Evolutionary conservation across 1,140 invertebrate species (phyloP).

Genomic region (Piezodorus guildinii): DNA sequence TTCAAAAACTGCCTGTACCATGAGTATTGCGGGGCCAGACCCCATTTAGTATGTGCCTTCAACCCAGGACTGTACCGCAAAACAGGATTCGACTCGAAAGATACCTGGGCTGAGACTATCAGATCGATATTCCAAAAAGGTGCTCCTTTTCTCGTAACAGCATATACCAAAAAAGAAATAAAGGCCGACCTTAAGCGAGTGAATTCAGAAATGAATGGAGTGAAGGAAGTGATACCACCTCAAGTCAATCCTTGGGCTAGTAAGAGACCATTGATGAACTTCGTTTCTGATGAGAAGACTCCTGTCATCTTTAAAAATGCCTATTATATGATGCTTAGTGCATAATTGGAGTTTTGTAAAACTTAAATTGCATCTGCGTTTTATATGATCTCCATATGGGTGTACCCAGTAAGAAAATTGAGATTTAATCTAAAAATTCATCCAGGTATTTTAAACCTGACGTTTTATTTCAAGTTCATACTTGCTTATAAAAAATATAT

Average conservation of each 20-base stretch:
- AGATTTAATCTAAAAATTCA: no score
- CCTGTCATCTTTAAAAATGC: slow-evolving; percentile 19
- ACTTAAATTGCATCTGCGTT: no score
- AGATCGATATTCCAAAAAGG: neutral
- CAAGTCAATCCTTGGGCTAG: slow-evolving; percentile 11
- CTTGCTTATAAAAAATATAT: no score
- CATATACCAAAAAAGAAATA: slow-evolving; percentile 14
- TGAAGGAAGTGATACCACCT: neutral
- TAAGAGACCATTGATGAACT: slow-evolving; percentile 14
- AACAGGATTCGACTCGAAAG: neutral
- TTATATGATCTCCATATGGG: no score
- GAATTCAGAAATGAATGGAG: neutral
- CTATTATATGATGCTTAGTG: neutral
- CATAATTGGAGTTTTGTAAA: no score
- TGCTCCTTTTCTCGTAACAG: slow-evolving; percentile 9
- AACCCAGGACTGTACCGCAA: slow-evolving; percentile 15
- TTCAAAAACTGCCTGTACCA: slow-evolving; percentile 13
- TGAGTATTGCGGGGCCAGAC: neutral
- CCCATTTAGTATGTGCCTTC: slow-evolving; percentile 9
- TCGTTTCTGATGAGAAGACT: slow-evolving; percentile 14
- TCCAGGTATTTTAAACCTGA: no score
- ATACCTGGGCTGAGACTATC: neutral
- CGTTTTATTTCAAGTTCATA: no score
- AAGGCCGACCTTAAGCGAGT: slow-evolving; percentile 3
- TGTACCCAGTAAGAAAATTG: no score